A percentile compares a stretch with the other conserved stretches of the same genome.
Conservation (phyloP, 2,113 vertebrate species). For the Grallaria varia region DNA sequence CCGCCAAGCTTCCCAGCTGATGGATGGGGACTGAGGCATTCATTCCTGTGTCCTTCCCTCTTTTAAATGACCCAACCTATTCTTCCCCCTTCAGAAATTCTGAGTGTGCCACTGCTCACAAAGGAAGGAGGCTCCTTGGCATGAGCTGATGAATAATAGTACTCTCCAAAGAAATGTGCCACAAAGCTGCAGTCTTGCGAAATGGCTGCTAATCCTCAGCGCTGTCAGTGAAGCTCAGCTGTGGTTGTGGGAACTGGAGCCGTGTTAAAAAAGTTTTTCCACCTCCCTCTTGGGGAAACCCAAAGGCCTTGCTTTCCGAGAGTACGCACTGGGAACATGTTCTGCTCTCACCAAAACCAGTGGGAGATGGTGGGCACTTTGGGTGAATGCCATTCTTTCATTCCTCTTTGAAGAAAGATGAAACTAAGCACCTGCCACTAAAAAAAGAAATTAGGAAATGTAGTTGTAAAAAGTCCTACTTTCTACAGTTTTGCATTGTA, state of each 20-base stretch:
- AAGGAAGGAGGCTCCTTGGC: not conserved
- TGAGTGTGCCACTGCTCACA: not conserved
- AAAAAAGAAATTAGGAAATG: not conserved
- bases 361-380: not conserved
- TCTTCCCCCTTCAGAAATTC: not conserved
- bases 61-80: not conserved
- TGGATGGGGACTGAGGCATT: not conserved
- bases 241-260: not conserved
- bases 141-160: not conserved
- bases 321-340: not conserved
- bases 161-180: not conserved
- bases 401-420: not conserved
- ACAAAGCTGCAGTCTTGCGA: not conserved
- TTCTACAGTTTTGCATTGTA: not conserved
- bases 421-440: not conserved
- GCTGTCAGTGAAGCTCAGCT: not conserved
- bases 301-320: rapidly evolving
- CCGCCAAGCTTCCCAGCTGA: not conserved
- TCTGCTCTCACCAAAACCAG: not conserved
- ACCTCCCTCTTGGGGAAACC: not conserved
- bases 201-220: not conserved
- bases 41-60: not conserved
- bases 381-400: not conserved
- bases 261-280: not conserved
- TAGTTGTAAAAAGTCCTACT: not conserved